Evolutionary conservation across 2,888 invertebrate species (phyloP), one percentile per base, ranked within the genome.

Genomic region (Tenodera sinensis): DNA sequence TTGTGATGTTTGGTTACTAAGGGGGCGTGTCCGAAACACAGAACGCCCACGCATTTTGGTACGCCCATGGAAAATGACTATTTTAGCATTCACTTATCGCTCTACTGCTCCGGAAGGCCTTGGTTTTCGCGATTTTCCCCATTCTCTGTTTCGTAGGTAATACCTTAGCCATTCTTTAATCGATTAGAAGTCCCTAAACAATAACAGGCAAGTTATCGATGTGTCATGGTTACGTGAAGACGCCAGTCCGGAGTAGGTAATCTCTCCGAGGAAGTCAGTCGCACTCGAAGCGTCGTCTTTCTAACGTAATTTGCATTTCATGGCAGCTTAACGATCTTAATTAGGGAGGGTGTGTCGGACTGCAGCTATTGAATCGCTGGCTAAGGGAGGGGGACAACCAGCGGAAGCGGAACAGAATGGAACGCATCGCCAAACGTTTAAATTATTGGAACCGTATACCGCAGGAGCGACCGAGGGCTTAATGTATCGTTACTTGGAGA

Each of bases 311-410:
- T 92, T 93, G 93, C 93, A 93, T 93, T 93, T 93, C 93, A 93
- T 92, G 92, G 92, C 92, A 92, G 92, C 93, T 93, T 93, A 93
- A 93, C 93, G 92, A 92, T 93, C 93, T 93, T 92, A 93, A 93
- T 93, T 93, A 93, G 92, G n/a, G 92, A 92, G 92, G 92, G 89
- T 88, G 87, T 89, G 87, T 85, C 82, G 83, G 88, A 71, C 27
- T 20, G 87, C 82, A 81, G 89, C 90, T 87, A 90, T 90, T 89
- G 89, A 89, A 89, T 89, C 84, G 86, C 84, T 87, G n/a, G 83
- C 54, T 83, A 30, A 27, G 25, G 83, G 71, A 54, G 28, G 84
- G 71, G 85, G 83, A 9, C 30, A 34, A 28, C 27, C 84, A 42
- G 28, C 15, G 85, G 71, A 71, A 83, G 54, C 30, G 34, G 42